Evolutionary conservation across 2,797 vertebrate species (phyloP).

Genomic region (Heliangelus exortis): DNA sequence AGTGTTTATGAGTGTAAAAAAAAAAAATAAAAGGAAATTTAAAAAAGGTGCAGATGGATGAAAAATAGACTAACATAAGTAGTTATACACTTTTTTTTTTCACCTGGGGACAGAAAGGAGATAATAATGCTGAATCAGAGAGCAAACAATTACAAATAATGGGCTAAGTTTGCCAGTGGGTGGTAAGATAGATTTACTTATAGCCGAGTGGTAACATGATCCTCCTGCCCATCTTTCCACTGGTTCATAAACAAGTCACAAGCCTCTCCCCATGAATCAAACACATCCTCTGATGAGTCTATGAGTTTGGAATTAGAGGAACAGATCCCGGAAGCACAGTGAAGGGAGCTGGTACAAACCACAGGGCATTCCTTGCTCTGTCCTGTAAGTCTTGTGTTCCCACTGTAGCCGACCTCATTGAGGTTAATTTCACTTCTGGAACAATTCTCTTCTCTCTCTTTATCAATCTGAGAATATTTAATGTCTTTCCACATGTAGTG

Average conservation of each 20-base stretch:
- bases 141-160: conserved; percentile 66
- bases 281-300: conserved; percentile 93
- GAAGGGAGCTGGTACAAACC: conserved; percentile 91
- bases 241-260: conserved; percentile 88
- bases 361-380: conserved; percentile 86
- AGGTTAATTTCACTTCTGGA: conserved; percentile 91
- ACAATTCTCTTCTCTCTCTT: conserved; percentile 81
- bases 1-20: conserved; percentile 7
- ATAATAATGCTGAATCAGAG: conserved; percentile 52
- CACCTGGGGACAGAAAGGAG: conserved; percentile 47
- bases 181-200: conserved; percentile 77
- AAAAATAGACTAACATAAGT: conserved; percentile 59
- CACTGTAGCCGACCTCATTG: conserved; percentile 86
- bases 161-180: conserved; percentile 60
- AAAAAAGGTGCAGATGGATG: conserved; percentile 59
- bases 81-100: not conserved
- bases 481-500: conserved; percentile 87
- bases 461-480: conserved; percentile 84
- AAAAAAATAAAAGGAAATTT: conserved; percentile 29
- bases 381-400: conserved; percentile 79
- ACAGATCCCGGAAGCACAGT: conserved; percentile 94
- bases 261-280: conserved; percentile 92
- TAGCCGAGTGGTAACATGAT: conserved; percentile 93
- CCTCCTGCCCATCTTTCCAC: conserved; percentile 91
- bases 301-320: conserved; percentile 93